These are phyloP conservation scores for Meghimatium bilineatum DNA, from an alignment of 2,888 invertebrate genomes.

Conservation along the genomic window DNA sequence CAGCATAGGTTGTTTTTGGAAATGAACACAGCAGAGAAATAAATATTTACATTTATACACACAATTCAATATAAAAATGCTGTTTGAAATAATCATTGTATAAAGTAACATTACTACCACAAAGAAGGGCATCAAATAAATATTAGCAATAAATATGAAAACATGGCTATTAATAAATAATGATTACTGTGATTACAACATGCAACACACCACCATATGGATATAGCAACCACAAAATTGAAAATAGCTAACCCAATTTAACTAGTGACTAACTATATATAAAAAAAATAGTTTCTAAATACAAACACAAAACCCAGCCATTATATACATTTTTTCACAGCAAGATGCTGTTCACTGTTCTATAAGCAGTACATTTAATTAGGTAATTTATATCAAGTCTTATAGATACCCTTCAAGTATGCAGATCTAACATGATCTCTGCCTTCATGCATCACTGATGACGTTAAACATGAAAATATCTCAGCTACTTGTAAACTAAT, in stretches of 20 bases:
- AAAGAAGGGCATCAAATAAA: neutral
- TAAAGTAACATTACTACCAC: too few relatives aligned
- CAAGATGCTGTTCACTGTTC: neutral
- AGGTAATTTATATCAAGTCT: too few relatives aligned
- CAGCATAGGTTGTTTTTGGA: too few relatives aligned
- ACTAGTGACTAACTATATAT: neutral
- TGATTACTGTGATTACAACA: neutral
- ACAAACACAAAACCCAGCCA: conserved; percentile 2
- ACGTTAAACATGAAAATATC: too few relatives aligned
- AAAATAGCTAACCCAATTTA: neutral
- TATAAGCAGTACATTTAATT: neutral
- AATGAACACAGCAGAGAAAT: too few relatives aligned
- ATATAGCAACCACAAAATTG: neutral
- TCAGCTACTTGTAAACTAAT: too few relatives aligned
- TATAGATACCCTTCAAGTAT: too few relatives aligned
- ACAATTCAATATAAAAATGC: too few relatives aligned
- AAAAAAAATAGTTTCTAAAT: neutral
- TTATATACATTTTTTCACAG: neutral
- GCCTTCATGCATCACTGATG: too few relatives aligned
- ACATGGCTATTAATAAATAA: neutral
- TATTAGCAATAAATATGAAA: neutral
- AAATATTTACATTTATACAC: too few relatives aligned
- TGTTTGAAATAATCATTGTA: too few relatives aligned
- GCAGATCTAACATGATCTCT: too few relatives aligned
- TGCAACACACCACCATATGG: neutral